Conservation (phyloP, 2,888 invertebrate genomes). For the Caenorhabditis japonica region DNA sequence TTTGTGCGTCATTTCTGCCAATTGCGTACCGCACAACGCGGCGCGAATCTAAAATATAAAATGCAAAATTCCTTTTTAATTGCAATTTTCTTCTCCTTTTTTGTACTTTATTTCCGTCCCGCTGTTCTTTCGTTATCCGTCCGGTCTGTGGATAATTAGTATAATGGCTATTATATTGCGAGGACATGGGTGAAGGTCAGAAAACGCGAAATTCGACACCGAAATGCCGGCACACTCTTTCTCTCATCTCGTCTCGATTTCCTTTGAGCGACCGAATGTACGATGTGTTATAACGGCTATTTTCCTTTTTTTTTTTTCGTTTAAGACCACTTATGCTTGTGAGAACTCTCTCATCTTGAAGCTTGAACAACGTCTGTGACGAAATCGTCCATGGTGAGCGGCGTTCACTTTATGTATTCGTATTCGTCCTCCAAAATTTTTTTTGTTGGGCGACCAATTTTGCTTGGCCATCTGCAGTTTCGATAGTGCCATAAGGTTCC, state of each 20-base stretch:
- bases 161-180: constrained; percentile 49
- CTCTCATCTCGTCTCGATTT: constrained; percentile 34
- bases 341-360: not conserved
- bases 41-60: too few relatives aligned
- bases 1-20: not conserved
- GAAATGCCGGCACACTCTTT: constrained; percentile 25
- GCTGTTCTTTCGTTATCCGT: not conserved
- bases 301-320: constrained; percentile 18
- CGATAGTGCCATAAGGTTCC: constrained; percentile 21
- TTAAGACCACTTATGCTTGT: constrained; percentile 22
- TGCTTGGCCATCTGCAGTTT: constrained; percentile 46
- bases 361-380: not conserved
- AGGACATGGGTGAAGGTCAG: constrained; percentile 46
- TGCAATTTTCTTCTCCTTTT: constrained; percentile 2
- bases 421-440: constrained; percentile 30
- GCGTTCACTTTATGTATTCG: constrained; percentile 26
- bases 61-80: not conserved
- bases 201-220: constrained; percentile 53
- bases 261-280: constrained; percentile 37
- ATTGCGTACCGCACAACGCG: not conserved
- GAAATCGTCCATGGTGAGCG: not conserved
- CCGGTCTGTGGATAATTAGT: constrained; percentile 32
- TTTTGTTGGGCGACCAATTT: constrained; percentile 4
- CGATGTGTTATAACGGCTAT: too few relatives aligned
- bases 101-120: constrained; percentile 1